A percentile compares a stretch with the other conserved stretches of the same genome.
phyloP scores from a whole-genome alignment of 2,113 vertebrate genomes.

The Mirza zaza region DNA sequence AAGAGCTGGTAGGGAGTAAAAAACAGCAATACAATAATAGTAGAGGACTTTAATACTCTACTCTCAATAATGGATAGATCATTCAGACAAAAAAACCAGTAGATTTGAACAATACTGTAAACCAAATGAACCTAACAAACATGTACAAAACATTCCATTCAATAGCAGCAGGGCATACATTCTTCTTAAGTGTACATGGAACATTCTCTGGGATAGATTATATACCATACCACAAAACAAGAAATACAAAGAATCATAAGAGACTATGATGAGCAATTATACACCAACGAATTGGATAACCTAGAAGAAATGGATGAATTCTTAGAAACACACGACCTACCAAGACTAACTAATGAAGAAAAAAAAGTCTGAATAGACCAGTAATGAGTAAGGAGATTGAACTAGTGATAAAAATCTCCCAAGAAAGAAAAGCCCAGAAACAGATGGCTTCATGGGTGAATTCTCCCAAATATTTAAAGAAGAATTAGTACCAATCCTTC shows the following conservation, averaged over 20 bases:
- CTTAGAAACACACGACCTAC: neutral
- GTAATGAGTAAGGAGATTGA: neutral
- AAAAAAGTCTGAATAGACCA: neutral
- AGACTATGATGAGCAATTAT: neutral
- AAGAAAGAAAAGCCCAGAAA: neutral
- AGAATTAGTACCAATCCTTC: neutral
- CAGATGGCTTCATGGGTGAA: neutral
- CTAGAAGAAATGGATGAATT: neutral
- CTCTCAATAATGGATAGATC: neutral
- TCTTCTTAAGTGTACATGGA: neutral
- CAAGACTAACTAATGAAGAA: neutral
- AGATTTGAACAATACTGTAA: neutral
- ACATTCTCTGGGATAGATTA: too few species aligned
- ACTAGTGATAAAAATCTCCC: neutral
- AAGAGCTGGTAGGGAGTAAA: neutral
- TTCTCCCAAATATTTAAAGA: neutral
- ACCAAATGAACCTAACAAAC: neutral
- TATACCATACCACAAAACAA: neutral
- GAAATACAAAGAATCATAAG: neutral
- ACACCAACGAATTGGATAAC: neutral
- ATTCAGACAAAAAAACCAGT: neutral
- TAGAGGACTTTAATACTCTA: neutral
- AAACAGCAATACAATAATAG: neutral
- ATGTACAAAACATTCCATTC: neutral
- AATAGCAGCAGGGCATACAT: neutral